Percentiles rank a stretch among this genome's conserved stretches.
These are phyloP conservation scores for Leptopilina syphax DNA, from an alignment of 2,888 invertebrate genomes.

Conservation along the genomic window DNA sequence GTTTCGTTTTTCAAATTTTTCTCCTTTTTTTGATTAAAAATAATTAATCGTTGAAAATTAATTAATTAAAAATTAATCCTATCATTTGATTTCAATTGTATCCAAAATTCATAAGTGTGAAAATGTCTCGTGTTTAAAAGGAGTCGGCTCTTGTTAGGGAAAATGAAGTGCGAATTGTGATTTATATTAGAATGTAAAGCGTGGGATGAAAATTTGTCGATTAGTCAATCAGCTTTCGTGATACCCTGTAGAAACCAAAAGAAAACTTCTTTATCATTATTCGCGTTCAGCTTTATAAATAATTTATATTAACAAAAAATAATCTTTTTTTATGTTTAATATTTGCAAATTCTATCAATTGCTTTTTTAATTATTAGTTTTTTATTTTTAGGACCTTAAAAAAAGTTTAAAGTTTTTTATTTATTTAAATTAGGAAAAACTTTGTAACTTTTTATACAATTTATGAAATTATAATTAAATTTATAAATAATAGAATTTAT, in stretches of 20 bases:
- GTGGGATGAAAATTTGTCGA: slow-evolving; percentile 1
- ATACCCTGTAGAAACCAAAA: background rate
- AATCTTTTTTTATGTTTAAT: background rate
- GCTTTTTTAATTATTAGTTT: no score
- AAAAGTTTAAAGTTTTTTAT: no score
- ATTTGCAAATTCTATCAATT: background rate
- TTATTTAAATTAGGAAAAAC: no score
- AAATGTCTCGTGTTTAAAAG: background rate
- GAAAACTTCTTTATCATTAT: slow-evolving; percentile 23
- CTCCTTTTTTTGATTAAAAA: background rate
- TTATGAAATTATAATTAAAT: no score
- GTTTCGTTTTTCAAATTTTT: background rate
- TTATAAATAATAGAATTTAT: no score
- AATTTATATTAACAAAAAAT: background rate
- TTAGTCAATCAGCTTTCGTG: background rate
- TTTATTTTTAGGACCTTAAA: no score
- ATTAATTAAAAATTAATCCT: no score
- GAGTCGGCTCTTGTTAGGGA: slow-evolving; percentile 1
- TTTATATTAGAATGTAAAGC: slow-evolving; percentile 33
- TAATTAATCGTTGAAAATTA: no score
- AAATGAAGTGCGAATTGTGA: slow-evolving; percentile 21
- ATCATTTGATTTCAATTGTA: no score
- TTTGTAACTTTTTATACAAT: no score
- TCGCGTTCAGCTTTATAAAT: background rate
- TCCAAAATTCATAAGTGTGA: no score